Percentiles rank a stretch among this genome's conserved stretches.
phyloP scores from a whole-genome alignment of 2,113 vertebrate genomes.

The Tapirus terrestris region DNA sequence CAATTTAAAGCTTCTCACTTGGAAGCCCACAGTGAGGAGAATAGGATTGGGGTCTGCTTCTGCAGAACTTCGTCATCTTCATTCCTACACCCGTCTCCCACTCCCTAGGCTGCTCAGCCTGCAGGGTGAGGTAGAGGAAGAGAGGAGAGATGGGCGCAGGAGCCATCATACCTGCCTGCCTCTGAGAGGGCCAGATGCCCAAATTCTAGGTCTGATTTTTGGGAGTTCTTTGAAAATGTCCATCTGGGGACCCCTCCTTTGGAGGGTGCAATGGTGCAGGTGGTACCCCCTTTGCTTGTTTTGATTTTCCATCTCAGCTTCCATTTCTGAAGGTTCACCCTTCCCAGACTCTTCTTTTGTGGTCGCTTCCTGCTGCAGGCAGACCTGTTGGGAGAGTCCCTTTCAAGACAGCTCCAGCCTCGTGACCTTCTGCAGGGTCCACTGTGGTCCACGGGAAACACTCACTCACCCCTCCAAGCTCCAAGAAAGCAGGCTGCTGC shows the following conservation, averaged over 20 bases:
- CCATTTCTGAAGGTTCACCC: not conserved
- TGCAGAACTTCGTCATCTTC: not conserved
- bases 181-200: not conserved
- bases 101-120: not conserved
- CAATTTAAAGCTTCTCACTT: not conserved
- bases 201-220: not conserved
- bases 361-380: not conserved
- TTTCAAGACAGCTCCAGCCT: not conserved
- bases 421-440: not conserved
- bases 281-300: not conserved
- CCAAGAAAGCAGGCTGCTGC: not conserved
- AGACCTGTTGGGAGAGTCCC: not conserved
- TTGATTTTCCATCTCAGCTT: not conserved
- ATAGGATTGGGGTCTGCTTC: too few relatives aligned
- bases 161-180: too few relatives aligned
- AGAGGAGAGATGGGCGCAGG: not conserved
- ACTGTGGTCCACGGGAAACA: fast-evolving
- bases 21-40: not conserved
- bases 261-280: too few relatives aligned
- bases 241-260: not conserved
- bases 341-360: not conserved
- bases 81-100: not conserved
- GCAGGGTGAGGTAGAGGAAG: not conserved
- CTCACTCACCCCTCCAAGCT: not conserved
- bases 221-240: not conserved